Base-by-base conservation (phyloP, 2,888 invertebrate genomes). In the Habroteleia sp. region DNA sequence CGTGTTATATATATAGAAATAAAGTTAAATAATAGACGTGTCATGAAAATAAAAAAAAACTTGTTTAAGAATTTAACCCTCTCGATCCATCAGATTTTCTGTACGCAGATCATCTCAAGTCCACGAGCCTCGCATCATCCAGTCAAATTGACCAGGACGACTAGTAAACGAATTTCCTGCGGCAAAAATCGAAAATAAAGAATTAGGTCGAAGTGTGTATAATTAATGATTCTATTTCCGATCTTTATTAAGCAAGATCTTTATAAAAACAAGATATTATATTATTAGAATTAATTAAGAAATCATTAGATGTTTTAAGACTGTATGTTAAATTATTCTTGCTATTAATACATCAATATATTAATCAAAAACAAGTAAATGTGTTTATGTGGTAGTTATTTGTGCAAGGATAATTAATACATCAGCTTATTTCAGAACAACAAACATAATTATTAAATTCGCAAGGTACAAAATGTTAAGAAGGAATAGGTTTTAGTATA, bases 101-200 rank as follows among this genome's bases (percentile, higher is more conserved):
- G 41, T 42, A 42, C 33, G 39, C 17, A 37, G 39, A 48, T 62
- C 39, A 14, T 62, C 39, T 62, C 39, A 62, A 39, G 62, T 48
- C 46, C 62, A 62, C 35, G 62, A 62, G 37, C 62, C 62, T 25
- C 39, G 46, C 62, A 48, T 62, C 62, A 48, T 48, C 62, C 62
- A 62, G 62, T 62, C 62, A 48, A 35, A 60, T 60, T 60, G 60
- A 60, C 60, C 60, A 37, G 31, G 62, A 48, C 39, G 46, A 62
- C 39, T 62, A 39, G 48, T 48, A 62, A 48, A 62, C 39, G 62
- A 62, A 48, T 48, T 62, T 62, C 62, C 62, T 62, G 39, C 46
- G 60, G 46, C 62, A 62, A 10, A 62, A 62, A 62, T 46, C 5
- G 62, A 62, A 48, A 62, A 48, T 14, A 44, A 48, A 62, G 11